These are phyloP conservation scores for Entelurus aequoreus DNA, from an alignment of 2,113 vertebrate genomes.

Conservation along the genomic window DNA sequence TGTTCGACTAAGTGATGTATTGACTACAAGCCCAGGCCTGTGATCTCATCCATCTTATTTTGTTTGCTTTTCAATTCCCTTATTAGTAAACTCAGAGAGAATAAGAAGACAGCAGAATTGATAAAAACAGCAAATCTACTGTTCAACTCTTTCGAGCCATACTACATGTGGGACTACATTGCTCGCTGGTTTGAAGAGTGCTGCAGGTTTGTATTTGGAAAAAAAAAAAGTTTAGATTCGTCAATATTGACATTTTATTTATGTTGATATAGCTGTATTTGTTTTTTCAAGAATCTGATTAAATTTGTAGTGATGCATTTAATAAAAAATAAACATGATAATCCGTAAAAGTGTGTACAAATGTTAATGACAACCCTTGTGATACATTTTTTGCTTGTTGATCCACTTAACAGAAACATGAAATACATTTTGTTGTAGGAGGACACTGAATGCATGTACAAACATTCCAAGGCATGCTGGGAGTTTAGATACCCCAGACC, in stretches of 20 bases:
- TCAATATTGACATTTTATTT: too few species aligned
- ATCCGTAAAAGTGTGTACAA: not conserved
- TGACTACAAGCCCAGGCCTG: too few species aligned
- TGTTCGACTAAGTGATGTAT: too few species aligned
- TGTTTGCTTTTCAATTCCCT: slow-evolving; percentile 5
- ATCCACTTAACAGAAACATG: not conserved
- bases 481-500: slow-evolving; percentile 72
- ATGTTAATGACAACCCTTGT: not conserved
- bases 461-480: slow-evolving; percentile 64
- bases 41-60: too few species aligned
- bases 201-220: slow-evolving; percentile 78
- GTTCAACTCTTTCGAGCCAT: slow-evolving; percentile 98
- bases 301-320: not conserved
- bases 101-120: slow-evolving; percentile 95
- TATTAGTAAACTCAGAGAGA: slow-evolving; percentile 91
- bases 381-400: not conserved
- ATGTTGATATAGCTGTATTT: too few species aligned
- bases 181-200: slow-evolving; percentile 98
- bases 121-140: slow-evolving; percentile 99
- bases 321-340: not conserved
- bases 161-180: slow-evolving; percentile 99
- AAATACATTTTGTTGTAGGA: slow-evolving; percentile 66
- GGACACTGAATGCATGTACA: slow-evolving; percentile 76
- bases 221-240: not conserved
- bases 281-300: not conserved